phyloP scores from a whole-genome alignment of 2,888 invertebrate species.

The Ophion obscuratus region DNA sequence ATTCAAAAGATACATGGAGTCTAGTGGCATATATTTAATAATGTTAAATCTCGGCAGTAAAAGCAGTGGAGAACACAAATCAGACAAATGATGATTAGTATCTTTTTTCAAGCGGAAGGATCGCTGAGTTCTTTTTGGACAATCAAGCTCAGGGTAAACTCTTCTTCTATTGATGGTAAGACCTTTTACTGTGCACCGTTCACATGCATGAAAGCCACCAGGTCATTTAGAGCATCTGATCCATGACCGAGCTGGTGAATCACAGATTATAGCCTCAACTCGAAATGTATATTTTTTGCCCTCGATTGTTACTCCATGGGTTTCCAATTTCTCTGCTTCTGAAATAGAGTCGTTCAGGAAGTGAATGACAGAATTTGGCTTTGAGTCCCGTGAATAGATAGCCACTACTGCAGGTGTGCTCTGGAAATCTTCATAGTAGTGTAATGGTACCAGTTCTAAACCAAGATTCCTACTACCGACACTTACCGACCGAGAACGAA shows the following conservation, averaged over 20 bases:
- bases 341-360: constrained; percentile 15
- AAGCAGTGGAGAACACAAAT: constrained; percentile 18
- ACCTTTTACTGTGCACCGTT: constrained; percentile 14
- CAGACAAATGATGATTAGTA: constrained; percentile 9
- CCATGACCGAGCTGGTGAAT: constrained; percentile 14
- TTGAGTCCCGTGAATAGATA: constrained; percentile 9
- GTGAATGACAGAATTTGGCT: constrained; percentile 12
- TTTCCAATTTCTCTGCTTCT: constrained; percentile 11
- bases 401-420: constrained; percentile 18
- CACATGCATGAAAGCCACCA: constrained; percentile 18
- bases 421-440: constrained; percentile 9
- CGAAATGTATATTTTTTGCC: constrained; percentile 16
- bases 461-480: too few relatives aligned
- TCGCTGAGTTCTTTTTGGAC: constrained; percentile 16
- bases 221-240: constrained; percentile 1
- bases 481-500: too few relatives aligned
- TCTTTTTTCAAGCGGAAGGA: constrained; percentile 10
- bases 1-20: too few relatives aligned
- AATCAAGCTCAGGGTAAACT: constrained; percentile 8
- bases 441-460: too few relatives aligned
- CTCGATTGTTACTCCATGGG: constrained; percentile 2
- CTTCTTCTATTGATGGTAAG: constrained; percentile 21
- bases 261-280: constrained; percentile 6
- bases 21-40: too few relatives aligned
- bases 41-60: background rate